phyloP scores from a whole-genome alignment of 2,113 vertebrate species.

The Oenanthe oenanthe region DNA sequence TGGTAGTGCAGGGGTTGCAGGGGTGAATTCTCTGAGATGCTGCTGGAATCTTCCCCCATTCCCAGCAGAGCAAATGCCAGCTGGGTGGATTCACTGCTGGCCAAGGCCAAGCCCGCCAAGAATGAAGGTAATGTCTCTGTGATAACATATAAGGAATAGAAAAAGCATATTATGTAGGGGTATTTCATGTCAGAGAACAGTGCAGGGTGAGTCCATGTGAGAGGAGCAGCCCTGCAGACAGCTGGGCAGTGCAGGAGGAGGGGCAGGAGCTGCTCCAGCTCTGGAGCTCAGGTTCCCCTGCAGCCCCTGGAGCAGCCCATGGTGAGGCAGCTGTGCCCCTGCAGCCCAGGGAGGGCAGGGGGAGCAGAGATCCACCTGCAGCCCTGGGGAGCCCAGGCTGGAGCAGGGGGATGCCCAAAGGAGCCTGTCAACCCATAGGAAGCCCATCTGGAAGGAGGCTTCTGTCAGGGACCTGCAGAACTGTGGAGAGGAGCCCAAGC shows the following conservation, averaged over 20 bases:
- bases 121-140: not conserved
- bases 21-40: not conserved
- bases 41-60: not conserved
- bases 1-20: too few relatives aligned
- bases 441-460: fast-evolving
- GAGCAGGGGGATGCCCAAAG: not conserved
- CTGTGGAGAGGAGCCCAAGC: not conserved
- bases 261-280: not conserved
- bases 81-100: fast-evolving
- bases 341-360: not conserved
- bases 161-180: not conserved
- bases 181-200: not conserved
- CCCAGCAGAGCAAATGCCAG: not conserved
- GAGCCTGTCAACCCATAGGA: too few relatives aligned
- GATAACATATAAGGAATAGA: too few relatives aligned
- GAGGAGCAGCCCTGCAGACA: not conserved
- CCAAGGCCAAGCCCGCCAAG: not conserved
- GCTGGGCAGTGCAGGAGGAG: not conserved
- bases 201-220: fast-evolving
- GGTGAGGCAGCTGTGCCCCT: not conserved
- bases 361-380: not conserved
- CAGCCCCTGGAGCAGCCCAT: not conserved
- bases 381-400: not conserved
- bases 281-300: not conserved
- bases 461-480: not conserved